These are phyloP conservation scores for Pasiphila rectangulata DNA, from an alignment of 2,888 invertebrate species.

Conservation along the genomic window DNA sequence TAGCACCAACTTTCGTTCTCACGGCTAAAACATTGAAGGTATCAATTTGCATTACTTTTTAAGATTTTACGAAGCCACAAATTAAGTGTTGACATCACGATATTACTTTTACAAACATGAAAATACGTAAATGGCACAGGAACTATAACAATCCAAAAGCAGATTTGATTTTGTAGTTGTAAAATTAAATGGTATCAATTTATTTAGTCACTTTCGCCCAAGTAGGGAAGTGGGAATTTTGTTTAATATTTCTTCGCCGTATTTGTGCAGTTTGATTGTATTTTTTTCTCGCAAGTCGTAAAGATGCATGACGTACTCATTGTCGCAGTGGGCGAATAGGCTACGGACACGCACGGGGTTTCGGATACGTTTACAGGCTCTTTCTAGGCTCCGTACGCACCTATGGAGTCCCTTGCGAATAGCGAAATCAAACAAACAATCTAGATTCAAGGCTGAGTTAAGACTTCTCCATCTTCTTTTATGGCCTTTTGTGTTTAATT, in stretches of 20 bases:
- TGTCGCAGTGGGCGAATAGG: too few species aligned
- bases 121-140: constrained; percentile 36
- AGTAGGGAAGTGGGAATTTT: constrained; percentile 23
- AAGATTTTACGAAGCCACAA: constrained; percentile 33
- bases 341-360: too few species aligned
- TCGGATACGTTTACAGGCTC: too few species aligned
- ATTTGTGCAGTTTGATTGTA: constrained; percentile 3
- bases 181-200: constrained; percentile 42
- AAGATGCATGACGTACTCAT: too few species aligned
- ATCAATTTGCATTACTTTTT: constrained; percentile 17
- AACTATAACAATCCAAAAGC: constrained; percentile 39
- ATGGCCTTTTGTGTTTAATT: too few species aligned
- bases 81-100: constrained; percentile 40
- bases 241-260: constrained; percentile 28
- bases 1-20: constrained; percentile 5
- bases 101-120: constrained; percentile 31
- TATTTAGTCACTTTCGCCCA: constrained; percentile 33
- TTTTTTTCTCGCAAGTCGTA: not conserved
- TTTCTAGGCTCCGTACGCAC: too few species aligned
- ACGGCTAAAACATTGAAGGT: constrained; percentile 5
- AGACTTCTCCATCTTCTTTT: too few species aligned
- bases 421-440: too few species aligned
- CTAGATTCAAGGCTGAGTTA: too few species aligned
- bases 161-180: constrained; percentile 33
- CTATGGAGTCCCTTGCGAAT: too few species aligned